A percentile compares a stretch with the other conserved stretches of the same genome.
Evolutionary conservation across 1,140 invertebrate species (phyloP).

Genomic region (Thaumatotibia leucotreta): DNA sequence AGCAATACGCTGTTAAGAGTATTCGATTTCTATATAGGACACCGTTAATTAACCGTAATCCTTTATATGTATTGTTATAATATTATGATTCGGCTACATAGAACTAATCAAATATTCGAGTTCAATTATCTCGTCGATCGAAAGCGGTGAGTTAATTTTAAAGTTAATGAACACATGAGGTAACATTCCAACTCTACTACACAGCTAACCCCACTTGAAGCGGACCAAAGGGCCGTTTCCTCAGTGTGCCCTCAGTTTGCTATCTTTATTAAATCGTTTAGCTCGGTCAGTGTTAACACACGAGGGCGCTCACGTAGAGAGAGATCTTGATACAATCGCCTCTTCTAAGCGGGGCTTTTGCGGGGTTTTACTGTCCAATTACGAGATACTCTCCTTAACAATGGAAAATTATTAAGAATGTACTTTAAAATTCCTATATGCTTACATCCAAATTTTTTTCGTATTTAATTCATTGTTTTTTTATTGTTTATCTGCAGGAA

Average conservation of each 20-base stretch:
- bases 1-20: too few species aligned
- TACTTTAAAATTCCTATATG: background rate
- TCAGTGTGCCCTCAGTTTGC: background rate
- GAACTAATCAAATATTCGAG: background rate
- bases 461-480: too few species aligned
- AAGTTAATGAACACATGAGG: background rate
- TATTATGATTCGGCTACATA: background rate
- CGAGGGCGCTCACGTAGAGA: background rate
- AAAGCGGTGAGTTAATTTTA: background rate
- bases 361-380: background rate
- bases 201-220: background rate
- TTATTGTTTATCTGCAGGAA: too few species aligned
- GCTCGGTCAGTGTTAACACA: conserved; percentile 5
- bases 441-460: background rate
- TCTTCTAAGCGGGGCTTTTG: background rate
- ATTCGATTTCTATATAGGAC: too few species aligned
- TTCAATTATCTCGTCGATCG: background rate
- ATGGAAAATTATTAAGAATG: background rate
- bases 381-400: background rate
- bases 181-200: background rate
- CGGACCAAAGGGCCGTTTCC: background rate
- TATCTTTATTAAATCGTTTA: conserved; percentile 12
- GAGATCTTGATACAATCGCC: conserved; percentile 9
- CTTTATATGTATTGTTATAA: background rate
- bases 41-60: too few species aligned